phyloP scores from a whole-genome alignment of 2,888 invertebrate genomes.

The Acanthosepion esculentum region DNA sequence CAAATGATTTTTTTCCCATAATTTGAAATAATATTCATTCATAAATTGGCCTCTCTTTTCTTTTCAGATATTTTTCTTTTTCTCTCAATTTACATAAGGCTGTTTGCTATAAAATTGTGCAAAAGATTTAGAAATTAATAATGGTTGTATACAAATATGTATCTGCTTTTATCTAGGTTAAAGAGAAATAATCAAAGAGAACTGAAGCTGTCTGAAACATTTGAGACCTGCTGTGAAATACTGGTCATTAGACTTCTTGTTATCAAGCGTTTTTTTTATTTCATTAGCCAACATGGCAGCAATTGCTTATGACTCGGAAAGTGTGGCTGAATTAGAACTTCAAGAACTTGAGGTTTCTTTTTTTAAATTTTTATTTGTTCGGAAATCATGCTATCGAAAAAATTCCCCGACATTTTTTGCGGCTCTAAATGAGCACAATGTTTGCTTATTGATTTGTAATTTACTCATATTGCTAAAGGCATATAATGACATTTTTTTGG shows the following conservation, averaged over 20 bases:
- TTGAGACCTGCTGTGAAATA: not conserved
- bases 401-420: not conserved
- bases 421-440: not conserved
- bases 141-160: no score
- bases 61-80: no score
- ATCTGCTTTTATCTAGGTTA: no score
- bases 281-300: slow-evolving; percentile 34
- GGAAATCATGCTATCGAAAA: not conserved
- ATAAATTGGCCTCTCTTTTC: no score
- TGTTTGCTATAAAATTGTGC: no score
- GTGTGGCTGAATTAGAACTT: slow-evolving; percentile 57
- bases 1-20: no score
- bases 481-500: no score
- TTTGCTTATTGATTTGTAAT: not conserved
- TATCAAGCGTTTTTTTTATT: not conserved
- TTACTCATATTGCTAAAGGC: not conserved
- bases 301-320: slow-evolving; percentile 46
- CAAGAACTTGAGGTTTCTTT: slow-evolving; percentile 61
- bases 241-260: not conserved
- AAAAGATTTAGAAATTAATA: no score
- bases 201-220: not conserved
- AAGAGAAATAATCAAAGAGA: no score
- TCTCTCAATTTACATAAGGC: no score
- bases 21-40: no score
- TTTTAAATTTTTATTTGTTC: not conserved